phyloP scores from a whole-genome alignment of 2,113 vertebrate species.

The Tychaedon coryphoeus region DNA sequence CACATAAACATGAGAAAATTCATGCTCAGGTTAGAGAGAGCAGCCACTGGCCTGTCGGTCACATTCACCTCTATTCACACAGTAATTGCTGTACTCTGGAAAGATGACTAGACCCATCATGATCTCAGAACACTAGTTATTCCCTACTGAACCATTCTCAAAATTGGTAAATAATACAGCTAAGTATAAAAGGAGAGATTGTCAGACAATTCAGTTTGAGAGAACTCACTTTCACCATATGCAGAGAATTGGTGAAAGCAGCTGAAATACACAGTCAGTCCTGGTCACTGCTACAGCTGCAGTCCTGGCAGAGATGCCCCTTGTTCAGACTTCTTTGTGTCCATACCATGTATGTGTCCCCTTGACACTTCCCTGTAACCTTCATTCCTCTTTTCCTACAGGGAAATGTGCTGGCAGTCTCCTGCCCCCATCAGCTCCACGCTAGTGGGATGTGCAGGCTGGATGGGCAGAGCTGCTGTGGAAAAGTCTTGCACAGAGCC shows the following conservation, averaged over 20 bases:
- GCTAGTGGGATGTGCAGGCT: fast-evolving
- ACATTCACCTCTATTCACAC: not conserved
- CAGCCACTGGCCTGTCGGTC: not conserved
- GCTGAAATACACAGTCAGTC: not conserved
- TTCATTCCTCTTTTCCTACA: not conserved
- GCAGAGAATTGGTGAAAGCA: not conserved
- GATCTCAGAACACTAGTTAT: slow-evolving; percentile 8
- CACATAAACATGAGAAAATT: not conserved
- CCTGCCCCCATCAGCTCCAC: not conserved
- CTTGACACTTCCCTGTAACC: not conserved
- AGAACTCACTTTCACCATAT: not conserved
- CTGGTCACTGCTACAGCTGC: not conserved
- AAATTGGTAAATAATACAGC: slow-evolving; percentile 27
- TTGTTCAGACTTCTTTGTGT: not conserved
- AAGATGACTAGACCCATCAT: not conserved
- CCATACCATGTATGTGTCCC: not conserved
- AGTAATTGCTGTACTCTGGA: not conserved
- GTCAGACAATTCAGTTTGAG: not conserved
- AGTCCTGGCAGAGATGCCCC: not conserved
- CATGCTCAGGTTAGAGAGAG: not conserved
- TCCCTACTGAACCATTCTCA: not conserved
- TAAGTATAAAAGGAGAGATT: not conserved
- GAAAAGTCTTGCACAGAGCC: not conserved
- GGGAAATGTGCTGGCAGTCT: not conserved
- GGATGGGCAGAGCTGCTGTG: not conserved